phyloP scores from a whole-genome alignment of 2,113 vertebrate species.

The Pica pica region DNA sequence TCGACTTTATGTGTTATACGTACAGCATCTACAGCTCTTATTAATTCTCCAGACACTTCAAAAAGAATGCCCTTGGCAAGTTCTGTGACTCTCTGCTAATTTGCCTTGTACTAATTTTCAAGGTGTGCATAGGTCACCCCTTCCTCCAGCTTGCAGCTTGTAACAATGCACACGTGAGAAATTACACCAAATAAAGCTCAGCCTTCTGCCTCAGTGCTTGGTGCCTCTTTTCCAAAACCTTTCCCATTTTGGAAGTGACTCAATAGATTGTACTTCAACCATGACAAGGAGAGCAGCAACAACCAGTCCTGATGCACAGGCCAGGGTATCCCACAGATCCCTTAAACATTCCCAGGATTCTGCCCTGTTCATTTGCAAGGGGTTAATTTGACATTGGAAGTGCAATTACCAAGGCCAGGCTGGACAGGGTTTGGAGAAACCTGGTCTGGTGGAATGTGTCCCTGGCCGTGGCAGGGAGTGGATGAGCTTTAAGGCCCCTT shows the following conservation, averaged over 20 bases:
- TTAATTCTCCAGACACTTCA: neutral
- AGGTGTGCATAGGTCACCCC: neutral
- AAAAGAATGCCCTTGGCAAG: conserved; percentile 13
- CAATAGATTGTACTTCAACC: neutral
- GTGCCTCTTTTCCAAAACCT: neutral
- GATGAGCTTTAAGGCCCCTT: neutral
- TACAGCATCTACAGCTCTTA: neutral
- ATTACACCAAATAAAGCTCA: neutral
- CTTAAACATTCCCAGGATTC: neutral
- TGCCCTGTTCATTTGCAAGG: neutral
- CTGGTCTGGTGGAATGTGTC: neutral
- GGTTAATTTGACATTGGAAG: neutral
- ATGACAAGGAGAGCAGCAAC: neutral
- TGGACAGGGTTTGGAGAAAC: neutral
- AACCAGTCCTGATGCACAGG: neutral
- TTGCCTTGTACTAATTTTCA: conserved; percentile 47
- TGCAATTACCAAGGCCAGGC: neutral
- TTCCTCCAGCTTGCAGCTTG: neutral
- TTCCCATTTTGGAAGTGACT: neutral
- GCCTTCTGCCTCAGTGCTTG: neutral
- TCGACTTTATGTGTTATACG: neutral
- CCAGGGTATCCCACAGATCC: neutral
- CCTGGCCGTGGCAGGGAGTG: neutral
- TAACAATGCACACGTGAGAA: neutral
- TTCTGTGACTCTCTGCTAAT: conserved; percentile 12